These are phyloP conservation scores for Tholera decimalis DNA, from an alignment of 2,888 invertebrate genomes.

Conservation along the genomic window DNA sequence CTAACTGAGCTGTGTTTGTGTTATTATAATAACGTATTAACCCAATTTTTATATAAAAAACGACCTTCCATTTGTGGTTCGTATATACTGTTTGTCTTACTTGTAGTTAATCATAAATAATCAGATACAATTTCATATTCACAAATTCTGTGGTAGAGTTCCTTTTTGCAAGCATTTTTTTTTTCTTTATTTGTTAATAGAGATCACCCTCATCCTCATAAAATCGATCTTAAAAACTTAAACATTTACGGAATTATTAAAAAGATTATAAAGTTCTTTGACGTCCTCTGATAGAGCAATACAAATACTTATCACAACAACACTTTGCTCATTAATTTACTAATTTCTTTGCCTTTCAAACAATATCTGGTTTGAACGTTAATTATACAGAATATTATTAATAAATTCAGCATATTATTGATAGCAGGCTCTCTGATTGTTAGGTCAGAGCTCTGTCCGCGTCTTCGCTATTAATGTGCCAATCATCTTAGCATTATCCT, in stretches of 20 bases:
- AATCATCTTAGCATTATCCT: background rate
- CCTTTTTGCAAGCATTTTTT: too few relatives aligned
- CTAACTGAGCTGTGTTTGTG: conserved; percentile 14
- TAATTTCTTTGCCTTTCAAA: background rate
- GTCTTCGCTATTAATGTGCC: background rate
- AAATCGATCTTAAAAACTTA: too few relatives aligned
- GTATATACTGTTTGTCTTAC: too few relatives aligned
- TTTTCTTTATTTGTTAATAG: too few relatives aligned
- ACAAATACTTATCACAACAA: background rate
- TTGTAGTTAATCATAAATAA: too few relatives aligned
- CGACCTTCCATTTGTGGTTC: background rate
- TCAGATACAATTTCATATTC: background rate
- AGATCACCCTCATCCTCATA: too few relatives aligned
- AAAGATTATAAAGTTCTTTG: too few relatives aligned
- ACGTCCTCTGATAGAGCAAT: too few relatives aligned
- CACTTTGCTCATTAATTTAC: too few relatives aligned
- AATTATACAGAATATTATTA: background rate
- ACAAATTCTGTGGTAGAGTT: background rate
- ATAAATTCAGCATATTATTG: background rate
- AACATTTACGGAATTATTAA: too few relatives aligned
- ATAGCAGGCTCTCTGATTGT: background rate
- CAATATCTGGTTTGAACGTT: background rate
- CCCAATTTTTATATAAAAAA: conserved; percentile 2
- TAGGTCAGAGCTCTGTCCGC: background rate
- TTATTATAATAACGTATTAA: conserved; percentile 14